Evolutionary conservation across 2,888 invertebrate species (phyloP), one percentile per base, ranked within the genome.

Genomic region (Cyrtodaria siliqua): DNA sequence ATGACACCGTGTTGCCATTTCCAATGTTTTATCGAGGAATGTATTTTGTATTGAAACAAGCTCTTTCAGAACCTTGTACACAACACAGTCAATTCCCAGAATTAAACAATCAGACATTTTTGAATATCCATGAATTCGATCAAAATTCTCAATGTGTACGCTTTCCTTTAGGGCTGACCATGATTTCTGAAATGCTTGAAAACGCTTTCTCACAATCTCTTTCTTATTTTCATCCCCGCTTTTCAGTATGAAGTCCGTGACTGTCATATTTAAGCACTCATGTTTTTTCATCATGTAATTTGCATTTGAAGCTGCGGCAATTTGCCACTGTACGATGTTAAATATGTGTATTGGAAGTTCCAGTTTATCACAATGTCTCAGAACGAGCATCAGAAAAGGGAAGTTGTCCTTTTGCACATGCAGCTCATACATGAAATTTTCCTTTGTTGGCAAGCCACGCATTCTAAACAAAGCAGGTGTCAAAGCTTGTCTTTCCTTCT

Each of bases 321-420:
- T 26, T 29, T 85, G 83, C 85, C 85, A 85, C 14, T 70, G 78
- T 2, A 85, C 26, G 16, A 85, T 71, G 8, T 57, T 38, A 9
- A 57, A 52, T 2, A 85, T 70, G 29, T 76, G 66, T 20, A 70
- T 50, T 53, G 75, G 77, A 2, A 81, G 26, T n/a, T 23, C 1
- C 12, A 85, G 63, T 18, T 55, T 24, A 9, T 59, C 27, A 18
- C 40, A 27, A 14, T 50, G 47, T 1, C 53, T 18, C 12, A 82
- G 18, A 23, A 78, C 66, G 1, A 68, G 33, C 2, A 26, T 14
- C 12, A 84, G 50, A 29, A 82, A 73, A 8, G 73, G 63, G 42
- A 59, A 71, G 16, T 44, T 18, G 20, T 49, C 23, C 12, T 27
- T 44, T 18, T 56, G 4, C 6, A n/a, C 18, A 29, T 59, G 42